A percentile compares a stretch with the other conserved stretches of the same genome.
Evolutionary conservation across 2,113 vertebrate species (phyloP).

Genomic region (Otus sunia): DNA sequence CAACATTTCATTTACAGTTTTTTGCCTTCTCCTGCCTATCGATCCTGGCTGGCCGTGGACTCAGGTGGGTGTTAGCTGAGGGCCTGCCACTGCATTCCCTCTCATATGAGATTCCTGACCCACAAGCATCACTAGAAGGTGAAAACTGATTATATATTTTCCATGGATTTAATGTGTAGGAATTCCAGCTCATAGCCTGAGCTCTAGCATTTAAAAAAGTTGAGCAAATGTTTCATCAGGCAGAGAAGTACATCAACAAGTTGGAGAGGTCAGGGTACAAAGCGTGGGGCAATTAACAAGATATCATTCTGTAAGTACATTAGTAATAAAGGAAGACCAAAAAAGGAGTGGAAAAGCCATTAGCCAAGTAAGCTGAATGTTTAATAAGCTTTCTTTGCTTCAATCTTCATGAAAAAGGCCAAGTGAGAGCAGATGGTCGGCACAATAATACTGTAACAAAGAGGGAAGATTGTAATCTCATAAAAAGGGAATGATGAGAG

Average conservation of each 20-base stretch:
- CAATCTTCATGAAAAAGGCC: slow-evolving; percentile 30
- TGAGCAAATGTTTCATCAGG: neutral
- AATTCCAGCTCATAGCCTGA: neutral
- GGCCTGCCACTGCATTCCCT: neutral
- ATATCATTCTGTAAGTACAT: neutral
- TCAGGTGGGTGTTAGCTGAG: neutral
- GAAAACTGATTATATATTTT: neutral
- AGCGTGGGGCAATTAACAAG: neutral
- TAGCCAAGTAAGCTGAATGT: slow-evolving; percentile 24
- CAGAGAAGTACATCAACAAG: neutral
- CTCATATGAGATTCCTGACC: fast-evolving
- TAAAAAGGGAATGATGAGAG: slow-evolving; percentile 17
- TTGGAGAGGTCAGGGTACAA: neutral
- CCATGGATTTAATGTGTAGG: neutral
- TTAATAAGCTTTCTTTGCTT: slow-evolving; percentile 48
- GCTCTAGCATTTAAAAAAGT: neutral
- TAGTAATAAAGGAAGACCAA: neutral
- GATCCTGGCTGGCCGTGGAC: fast-evolving
- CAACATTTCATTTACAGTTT: neutral
- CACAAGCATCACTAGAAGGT: neutral
- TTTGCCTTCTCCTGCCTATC: fast-evolving
- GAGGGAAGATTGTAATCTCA: slow-evolving; percentile 44
- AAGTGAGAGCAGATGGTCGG: slow-evolving; percentile 52
- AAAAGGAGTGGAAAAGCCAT: neutral
- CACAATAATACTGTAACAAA: slow-evolving; percentile 38